Evolutionary conservation across 2,797 vertebrate genomes (phyloP).

Genomic region (Varecia variegata): DNA sequence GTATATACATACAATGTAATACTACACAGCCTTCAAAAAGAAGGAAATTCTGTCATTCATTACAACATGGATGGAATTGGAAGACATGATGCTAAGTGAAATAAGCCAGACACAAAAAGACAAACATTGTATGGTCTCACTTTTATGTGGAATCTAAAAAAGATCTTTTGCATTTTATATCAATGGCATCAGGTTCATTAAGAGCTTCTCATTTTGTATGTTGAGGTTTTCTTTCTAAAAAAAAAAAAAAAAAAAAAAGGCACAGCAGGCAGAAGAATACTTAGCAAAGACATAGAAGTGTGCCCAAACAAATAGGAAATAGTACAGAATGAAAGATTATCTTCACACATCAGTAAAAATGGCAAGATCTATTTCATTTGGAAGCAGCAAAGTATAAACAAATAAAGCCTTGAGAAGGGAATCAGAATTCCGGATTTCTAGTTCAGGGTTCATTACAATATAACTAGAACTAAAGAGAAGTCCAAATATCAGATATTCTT

Average conservation of each 20-base stretch:
- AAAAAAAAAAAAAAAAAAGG: background rate
- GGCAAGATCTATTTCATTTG: background rate
- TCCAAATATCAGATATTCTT: background rate
- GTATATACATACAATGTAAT: background rate
- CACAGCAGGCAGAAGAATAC: background rate
- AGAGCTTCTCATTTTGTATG: background rate
- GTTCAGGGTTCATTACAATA: background rate
- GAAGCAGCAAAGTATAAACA: background rate
- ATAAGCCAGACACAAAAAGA: background rate
- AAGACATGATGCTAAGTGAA: background rate
- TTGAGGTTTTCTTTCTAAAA: background rate
- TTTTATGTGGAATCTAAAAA: background rate
- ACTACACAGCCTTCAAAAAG: background rate
- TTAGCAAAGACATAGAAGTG: background rate
- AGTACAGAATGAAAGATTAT: background rate
- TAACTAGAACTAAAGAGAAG: background rate
- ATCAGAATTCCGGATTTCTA: background rate
- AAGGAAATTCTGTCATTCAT: background rate
- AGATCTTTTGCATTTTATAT: background rate
- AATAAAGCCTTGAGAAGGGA: background rate
- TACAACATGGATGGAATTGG: background rate
- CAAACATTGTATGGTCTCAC: background rate
- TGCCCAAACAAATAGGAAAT: background rate
- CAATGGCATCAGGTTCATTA: background rate
- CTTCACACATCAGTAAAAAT: background rate